Evolutionary conservation across 1,140 invertebrate species (phyloP), one percentile per base, ranked within the genome.

Genomic region (Zeugodacus cucurbitae): DNA sequence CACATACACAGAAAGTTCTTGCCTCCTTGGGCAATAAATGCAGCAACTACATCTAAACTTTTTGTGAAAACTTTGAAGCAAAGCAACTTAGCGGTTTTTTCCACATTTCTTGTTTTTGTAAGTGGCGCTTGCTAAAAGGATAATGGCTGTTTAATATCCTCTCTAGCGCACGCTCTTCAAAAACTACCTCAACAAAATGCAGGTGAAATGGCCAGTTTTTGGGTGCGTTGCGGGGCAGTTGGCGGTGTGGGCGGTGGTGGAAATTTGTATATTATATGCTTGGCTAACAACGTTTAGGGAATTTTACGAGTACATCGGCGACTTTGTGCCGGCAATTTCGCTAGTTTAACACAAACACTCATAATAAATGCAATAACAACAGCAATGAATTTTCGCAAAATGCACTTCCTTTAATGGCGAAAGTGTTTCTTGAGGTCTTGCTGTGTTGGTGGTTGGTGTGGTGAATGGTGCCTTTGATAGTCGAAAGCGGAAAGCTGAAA

Each of bases 81-180:
- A 74, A 74, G 34, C 67, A 74, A 74, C 67, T 74, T 41, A 74
- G 34, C 32, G 34, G 17, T 74, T 22, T 37, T 70, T 74, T 74
- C 34, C 34, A 22, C 32, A 74, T 37, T 74, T n/a, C n/a, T 74
- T 74, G 67, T 74, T 74, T 22, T 74, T 41, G 34, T 41, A 37
- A 74, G 67, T 17, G 34, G 67, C 34, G 67, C 67, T 74, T 74
- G 34, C 32, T 74, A 41, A 74, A 74, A 74, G 67, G 32, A 74
- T 74, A 74, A 74, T 74, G 67, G 67, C 67, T 74, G 67, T 74
- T 74, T 74, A 74, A 74, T 74, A 74, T 74, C 34, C 67, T 74
- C 34, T 74, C 67, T 41, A 74, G 67, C 34, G 67, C 32, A 74
- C 34, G 67, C 67, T 74, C 34, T 41, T 20, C 67, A 74, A 74